Evolutionary conservation across 2,113 vertebrate species (phyloP).

Genomic region (Cephalopterus ornatus): DNA sequence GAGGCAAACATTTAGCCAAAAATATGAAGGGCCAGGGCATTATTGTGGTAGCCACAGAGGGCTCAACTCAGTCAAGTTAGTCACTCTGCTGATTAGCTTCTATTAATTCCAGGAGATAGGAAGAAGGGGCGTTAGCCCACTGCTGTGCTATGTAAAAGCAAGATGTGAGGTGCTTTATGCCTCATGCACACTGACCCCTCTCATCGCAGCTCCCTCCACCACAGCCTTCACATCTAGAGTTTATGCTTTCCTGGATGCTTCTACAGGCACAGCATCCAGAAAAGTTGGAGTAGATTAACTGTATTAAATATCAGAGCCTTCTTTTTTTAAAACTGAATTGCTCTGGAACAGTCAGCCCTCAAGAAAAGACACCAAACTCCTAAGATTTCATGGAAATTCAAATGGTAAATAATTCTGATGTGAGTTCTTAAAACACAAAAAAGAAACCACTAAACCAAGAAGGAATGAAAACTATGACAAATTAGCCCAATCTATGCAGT

Average conservation of each 20-base stretch:
- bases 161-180: not conserved
- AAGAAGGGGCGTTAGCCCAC: not conserved
- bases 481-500: not conserved
- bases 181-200: not conserved
- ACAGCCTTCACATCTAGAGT: not conserved
- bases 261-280: not conserved
- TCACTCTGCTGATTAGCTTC: not conserved
- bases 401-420: not conserved
- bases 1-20: not conserved
- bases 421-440: not conserved
- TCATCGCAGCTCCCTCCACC: not conserved
- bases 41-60: not conserved
- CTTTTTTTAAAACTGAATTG: not conserved
- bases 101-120: not conserved
- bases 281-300: not conserved
- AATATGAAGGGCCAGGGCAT: not conserved
- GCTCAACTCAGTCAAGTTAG: not conserved
- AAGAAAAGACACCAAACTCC: not conserved
- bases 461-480: not conserved
- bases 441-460: not conserved
- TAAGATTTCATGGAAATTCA: not conserved
- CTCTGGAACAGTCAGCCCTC: not conserved
- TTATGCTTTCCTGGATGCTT: not conserved
- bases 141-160: not conserved
- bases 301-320: not conserved